phyloP scores from a whole-genome alignment of 2,113 vertebrate species.

The Bettongia penicillata region DNA sequence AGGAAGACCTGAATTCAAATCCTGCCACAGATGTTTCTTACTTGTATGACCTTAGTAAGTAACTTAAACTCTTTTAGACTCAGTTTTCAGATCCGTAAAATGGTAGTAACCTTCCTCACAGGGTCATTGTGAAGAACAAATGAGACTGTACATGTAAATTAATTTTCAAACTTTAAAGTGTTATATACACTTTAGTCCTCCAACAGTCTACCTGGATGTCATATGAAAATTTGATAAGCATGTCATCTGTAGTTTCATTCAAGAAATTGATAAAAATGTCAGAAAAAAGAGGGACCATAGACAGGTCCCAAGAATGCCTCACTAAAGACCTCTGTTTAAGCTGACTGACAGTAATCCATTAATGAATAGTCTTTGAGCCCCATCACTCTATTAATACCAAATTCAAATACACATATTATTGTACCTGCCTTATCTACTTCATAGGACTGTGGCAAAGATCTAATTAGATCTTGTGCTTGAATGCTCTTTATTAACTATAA shows the following conservation, averaged over 20 bases:
- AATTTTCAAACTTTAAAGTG: background rate
- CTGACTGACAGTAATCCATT: background rate
- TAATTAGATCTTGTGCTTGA: background rate
- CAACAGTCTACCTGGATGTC: background rate
- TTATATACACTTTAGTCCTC: background rate
- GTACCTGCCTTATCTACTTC: background rate
- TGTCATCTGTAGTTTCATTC: background rate
- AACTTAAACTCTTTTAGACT: background rate
- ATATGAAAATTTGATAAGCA: background rate
- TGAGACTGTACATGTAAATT: background rate
- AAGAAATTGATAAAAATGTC: background rate
- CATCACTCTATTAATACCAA: background rate
- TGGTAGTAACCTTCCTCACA: background rate
- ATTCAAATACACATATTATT: background rate
- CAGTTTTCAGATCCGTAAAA: background rate
- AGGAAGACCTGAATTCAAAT: background rate
- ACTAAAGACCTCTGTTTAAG: background rate
- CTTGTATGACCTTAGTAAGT: background rate
- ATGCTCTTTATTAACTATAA: background rate
- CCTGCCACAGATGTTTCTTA: background rate
- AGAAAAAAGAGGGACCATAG: background rate
- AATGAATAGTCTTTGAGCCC: background rate
- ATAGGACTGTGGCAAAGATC: background rate
- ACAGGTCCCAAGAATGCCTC: background rate
- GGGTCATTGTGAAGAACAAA: background rate